These are phyloP conservation scores for Bos indicus DNA, from an alignment of 2,113 vertebrate species.

Conservation along the genomic window DNA sequence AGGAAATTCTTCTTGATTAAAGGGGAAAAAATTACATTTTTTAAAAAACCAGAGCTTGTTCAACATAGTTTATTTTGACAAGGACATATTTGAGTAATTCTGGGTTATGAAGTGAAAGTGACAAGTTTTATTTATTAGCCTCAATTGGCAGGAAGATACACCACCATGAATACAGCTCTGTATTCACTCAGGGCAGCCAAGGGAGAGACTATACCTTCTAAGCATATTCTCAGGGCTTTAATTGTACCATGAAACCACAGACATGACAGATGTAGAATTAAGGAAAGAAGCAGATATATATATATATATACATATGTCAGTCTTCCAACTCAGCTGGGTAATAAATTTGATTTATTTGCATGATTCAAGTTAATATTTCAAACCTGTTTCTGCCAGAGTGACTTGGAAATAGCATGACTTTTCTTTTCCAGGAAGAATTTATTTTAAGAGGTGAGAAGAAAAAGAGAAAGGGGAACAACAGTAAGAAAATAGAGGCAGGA, in stretches of 20 bases:
- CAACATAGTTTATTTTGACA: conserved; percentile 50
- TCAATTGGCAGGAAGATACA: conserved; percentile 10
- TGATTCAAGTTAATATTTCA: background rate
- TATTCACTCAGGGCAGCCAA: background rate
- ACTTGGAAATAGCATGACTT: background rate
- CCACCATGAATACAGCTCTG: background rate
- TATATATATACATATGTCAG: background rate
- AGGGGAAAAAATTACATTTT: background rate
- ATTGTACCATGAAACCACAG: background rate
- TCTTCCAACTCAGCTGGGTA: background rate
- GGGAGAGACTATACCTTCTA: background rate
- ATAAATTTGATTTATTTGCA: background rate
- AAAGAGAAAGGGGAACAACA: background rate
- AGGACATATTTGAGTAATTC: conserved; percentile 35
- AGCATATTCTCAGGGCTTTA: background rate
- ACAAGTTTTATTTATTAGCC: conserved; percentile 51
- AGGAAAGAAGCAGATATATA: background rate
- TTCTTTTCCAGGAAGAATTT: background rate
- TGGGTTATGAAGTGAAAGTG: conserved; percentile 29
- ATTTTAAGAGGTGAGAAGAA: background rate
- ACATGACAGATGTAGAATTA: background rate
- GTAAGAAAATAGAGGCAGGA: background rate
- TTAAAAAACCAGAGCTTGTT: background rate
- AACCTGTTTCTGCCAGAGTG: background rate
- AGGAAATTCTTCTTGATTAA: conserved; percentile 30